Conservation (phyloP, 2,113 vertebrate genomes). For the Tupaia tana region DNA sequence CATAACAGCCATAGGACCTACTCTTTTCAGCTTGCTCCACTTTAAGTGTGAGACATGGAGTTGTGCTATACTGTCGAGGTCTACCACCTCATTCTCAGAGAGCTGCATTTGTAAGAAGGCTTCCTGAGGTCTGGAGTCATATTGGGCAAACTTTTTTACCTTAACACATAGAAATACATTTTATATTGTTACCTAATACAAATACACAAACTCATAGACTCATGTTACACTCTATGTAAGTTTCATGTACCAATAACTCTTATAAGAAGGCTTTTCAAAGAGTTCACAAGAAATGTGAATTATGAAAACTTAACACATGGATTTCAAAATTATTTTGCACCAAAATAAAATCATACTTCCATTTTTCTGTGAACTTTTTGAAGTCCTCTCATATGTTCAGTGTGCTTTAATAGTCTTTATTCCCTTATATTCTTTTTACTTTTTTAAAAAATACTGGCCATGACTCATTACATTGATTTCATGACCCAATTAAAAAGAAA, state of each 20-base stretch:
- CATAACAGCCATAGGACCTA: not conserved
- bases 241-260: not conserved
- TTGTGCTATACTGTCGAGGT: not conserved
- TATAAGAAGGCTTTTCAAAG: too few species aligned
- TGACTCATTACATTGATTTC: not conserved
- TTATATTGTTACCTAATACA: not conserved
- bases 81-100: not conserved
- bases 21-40: not conserved
- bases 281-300: too few species aligned
- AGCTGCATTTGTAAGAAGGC: not conserved
- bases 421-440: not conserved
- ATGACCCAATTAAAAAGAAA: not conserved
- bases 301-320: too few species aligned
- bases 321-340: too few species aligned
- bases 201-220: not conserved
- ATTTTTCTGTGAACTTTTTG: too few species aligned
- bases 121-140: constrained; percentile 23
- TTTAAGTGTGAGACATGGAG: constrained; percentile 2
- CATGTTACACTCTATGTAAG: not conserved
- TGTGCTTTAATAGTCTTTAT: not conserved
- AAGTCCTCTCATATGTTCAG: too few species aligned
- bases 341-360: too few species aligned
- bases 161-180: not conserved
- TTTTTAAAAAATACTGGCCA: not conserved
- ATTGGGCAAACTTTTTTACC: not conserved